Conservation (phyloP, 35 echinoderm and acorn worm genomes). For the Stichopus chloronotus region DNA sequence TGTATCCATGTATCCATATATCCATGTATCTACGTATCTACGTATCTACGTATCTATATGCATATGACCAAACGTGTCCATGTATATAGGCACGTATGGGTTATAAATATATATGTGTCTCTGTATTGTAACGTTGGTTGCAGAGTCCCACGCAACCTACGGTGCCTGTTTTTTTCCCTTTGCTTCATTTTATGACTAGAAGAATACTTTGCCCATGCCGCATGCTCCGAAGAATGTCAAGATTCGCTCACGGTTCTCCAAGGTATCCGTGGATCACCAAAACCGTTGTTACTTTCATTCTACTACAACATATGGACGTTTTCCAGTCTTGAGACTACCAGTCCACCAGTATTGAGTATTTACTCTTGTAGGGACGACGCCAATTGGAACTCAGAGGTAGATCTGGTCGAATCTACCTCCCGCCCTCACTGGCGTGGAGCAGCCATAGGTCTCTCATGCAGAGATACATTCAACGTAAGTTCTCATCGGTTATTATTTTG, state of each 20-base stretch:
- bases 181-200: too few relatives aligned
- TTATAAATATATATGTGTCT: too few relatives aligned
- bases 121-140: too few relatives aligned
- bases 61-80: too few relatives aligned
- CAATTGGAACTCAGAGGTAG: slow-evolving; percentile 5
- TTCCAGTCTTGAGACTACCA: not conserved
- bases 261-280: not conserved
- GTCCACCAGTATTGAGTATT: slow-evolving; percentile 22
- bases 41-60: too few relatives aligned
- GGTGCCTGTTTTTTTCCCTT: too few relatives aligned
- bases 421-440: slow-evolving; percentile 19
- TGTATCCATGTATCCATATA: too few relatives aligned
- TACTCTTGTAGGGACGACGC: not conserved
- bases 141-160: too few relatives aligned
- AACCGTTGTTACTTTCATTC: slow-evolving; percentile 21
- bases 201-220: slow-evolving; percentile 17
- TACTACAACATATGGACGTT: slow-evolving; percentile 48
- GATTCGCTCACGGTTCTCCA: not conserved
- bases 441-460: slow-evolving; percentile 4
- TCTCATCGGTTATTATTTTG: too few relatives aligned
- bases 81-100: too few relatives aligned
- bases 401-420: not conserved
- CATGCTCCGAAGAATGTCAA: slow-evolving; percentile 5
- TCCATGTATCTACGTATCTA: too few relatives aligned
- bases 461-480: slow-evolving; percentile 34